phyloP scores from a whole-genome alignment of 2,888 invertebrate genomes.

The Drosophila neotestacea region DNA sequence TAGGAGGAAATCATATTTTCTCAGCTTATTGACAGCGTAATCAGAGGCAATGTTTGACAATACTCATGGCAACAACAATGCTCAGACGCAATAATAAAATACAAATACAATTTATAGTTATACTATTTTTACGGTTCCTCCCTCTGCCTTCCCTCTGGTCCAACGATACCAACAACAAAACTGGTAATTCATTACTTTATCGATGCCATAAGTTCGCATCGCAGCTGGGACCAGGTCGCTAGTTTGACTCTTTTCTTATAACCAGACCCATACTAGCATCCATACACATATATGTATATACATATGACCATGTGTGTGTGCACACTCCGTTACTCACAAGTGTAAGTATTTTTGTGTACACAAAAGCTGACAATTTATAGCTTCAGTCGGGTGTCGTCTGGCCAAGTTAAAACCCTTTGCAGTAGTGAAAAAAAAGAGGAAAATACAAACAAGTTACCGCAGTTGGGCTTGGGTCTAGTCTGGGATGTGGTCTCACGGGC shows the following conservation, averaged over 20 bases:
- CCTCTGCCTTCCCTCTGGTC: background rate
- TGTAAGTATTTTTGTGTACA: conserved; percentile 60
- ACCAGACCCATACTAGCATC: conserved; percentile 14
- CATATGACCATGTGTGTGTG: background rate
- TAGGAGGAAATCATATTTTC: conserved; percentile 73
- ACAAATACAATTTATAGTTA: conserved; percentile 76
- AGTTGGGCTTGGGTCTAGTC: conserved; percentile 18
- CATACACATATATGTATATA: background rate
- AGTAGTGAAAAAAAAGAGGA: conserved; percentile 5
- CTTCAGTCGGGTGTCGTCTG: conserved; percentile 58
- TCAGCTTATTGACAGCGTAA: conserved; percentile 81
- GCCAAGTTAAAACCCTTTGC: conserved; percentile 52
- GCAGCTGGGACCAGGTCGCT: conserved; percentile 75
- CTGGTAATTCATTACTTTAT: conserved; percentile 83
- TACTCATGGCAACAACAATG: conserved; percentile 46
- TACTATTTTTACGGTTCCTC: conserved; percentile 45
- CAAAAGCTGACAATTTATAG: conserved; percentile 79
- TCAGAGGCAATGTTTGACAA: conserved; percentile 71
- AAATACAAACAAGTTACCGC: conserved; percentile 17
- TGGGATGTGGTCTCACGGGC: conserved; percentile 10
- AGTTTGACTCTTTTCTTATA: conserved; percentile 23
- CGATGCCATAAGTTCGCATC: conserved; percentile 74
- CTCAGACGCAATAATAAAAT: conserved; percentile 70
- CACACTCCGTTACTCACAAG: conserved; percentile 26
- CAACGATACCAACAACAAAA: conserved; percentile 32